A percentile compares a stretch with the other conserved stretches of the same genome.
phyloP scores from a whole-genome alignment of 1,140 invertebrate species.

The Habropoda laboriosa region DNA sequence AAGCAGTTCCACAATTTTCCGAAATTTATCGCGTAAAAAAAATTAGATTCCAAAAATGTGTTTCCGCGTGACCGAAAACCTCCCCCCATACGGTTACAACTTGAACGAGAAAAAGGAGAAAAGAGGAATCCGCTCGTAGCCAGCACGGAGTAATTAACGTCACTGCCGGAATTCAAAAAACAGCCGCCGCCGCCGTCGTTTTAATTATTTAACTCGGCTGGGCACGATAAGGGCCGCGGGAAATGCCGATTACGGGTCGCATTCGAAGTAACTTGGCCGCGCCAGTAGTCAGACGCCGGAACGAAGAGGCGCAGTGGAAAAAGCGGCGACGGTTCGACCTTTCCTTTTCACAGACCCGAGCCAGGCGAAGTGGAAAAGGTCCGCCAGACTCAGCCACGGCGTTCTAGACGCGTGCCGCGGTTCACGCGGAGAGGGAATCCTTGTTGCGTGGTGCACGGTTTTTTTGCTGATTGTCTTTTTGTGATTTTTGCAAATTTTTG shows the following conservation, averaged over 20 bases:
- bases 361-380: neutral
- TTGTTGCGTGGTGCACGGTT: no score
- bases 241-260: neutral
- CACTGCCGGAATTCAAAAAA: neutral
- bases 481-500: no score
- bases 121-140: neutral
- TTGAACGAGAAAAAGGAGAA: no score
- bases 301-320: neutral
- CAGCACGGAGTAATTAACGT: neutral
- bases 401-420: no score
- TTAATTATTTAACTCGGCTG: conserved; percentile 4
- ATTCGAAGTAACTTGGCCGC: neutral
- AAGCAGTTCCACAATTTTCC: no score
- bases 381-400: neutral
- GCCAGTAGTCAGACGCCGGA: conserved; percentile 2
- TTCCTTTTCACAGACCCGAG: neutral
- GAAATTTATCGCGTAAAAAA: no score
- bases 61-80: no score
- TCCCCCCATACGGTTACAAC: no score
- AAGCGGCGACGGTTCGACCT: neutral
- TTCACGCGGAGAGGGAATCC: no score
- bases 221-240: neutral
- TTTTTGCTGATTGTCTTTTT: no score
- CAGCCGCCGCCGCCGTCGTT: neutral
- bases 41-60: no score